Evolutionary conservation across 1,140 invertebrate species (phyloP).

Genomic region (Proales similis): DNA sequence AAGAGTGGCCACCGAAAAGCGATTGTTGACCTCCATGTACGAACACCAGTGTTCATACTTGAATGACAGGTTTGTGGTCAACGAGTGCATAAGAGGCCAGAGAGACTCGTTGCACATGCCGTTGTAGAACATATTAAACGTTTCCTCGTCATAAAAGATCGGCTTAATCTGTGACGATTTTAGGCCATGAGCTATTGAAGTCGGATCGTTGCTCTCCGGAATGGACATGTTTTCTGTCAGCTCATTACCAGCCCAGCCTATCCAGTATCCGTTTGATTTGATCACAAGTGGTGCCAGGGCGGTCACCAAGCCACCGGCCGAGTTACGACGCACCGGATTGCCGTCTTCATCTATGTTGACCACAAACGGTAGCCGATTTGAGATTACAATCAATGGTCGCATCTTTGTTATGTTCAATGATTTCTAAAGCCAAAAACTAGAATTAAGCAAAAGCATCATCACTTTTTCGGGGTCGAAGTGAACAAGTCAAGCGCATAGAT

Average conservation of each 20-base stretch:
- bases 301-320: conserved; percentile 69
- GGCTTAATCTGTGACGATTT: conserved; percentile 69
- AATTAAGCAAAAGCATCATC: no score
- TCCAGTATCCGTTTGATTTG: conserved; percentile 72
- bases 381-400: conserved; percentile 13
- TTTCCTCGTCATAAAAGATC: conserved; percentile 64
- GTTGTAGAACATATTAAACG: conserved; percentile 79
- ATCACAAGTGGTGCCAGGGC: conserved; percentile 80
- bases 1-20: conserved; percentile 71
- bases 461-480: no score
- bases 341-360: conserved; percentile 18
- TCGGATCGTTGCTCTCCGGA: conserved; percentile 74
- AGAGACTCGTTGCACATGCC: conserved; percentile 83
- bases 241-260: conserved; percentile 74
- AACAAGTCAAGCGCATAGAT: no score
- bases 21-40: conserved; percentile 70
- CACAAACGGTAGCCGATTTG: conserved; percentile 24
- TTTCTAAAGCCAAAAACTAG: no score
- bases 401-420: conserved; percentile 14
- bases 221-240: conserved; percentile 61
- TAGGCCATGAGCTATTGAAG: conserved; percentile 69
- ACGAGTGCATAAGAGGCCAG: conserved; percentile 82
- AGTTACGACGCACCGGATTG: neutral
- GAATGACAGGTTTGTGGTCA: conserved; percentile 72
- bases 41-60: conserved; percentile 68